Evolutionary conservation across 2,888 invertebrate genomes (phyloP).

Genomic region (Lepidochitona cinerea): DNA sequence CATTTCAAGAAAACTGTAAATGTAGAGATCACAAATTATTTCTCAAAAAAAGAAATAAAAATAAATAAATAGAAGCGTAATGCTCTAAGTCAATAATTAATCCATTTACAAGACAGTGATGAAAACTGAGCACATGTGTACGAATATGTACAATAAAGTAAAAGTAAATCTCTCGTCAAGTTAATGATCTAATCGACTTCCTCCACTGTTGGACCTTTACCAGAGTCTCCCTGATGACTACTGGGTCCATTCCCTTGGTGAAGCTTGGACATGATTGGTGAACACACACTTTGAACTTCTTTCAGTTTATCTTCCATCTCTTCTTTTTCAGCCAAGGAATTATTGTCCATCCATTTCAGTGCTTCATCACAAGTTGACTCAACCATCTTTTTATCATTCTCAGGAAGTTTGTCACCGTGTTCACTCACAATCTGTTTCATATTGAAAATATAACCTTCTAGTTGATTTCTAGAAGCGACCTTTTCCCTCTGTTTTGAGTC

Average conservation of each 20-base stretch:
- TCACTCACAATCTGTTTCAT: constrained; percentile 76
- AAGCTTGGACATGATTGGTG: constrained; percentile 81
- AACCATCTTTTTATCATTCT: constrained; percentile 80
- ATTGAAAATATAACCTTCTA: constrained; percentile 57
- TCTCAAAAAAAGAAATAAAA: no score
- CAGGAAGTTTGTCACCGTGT: constrained; percentile 74
- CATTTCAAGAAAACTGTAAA: no score
- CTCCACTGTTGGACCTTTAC: constrained; percentile 74
- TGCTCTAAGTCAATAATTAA: no score
- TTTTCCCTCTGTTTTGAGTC: constrained; percentile 62
- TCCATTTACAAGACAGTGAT: no score
- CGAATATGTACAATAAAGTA: no score
- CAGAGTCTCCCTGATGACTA: constrained; percentile 35
- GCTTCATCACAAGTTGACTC: constrained; percentile 74
- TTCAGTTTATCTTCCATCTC: constrained; percentile 85
- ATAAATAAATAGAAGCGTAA: no score
- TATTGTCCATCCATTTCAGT: constrained; percentile 85
- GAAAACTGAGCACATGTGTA: no score
- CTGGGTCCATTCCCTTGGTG: constrained; percentile 55
- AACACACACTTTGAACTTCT: constrained; percentile 82
- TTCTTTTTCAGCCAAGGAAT: constrained; percentile 81
- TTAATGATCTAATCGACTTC: constrained; percentile 74
- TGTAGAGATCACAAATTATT: no score
- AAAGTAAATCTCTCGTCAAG: no score
- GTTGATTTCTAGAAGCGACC: constrained; percentile 52